Conservation (phyloP, 2,113 vertebrate genomes). For the Oxygymnocypris stewartii region DNA sequence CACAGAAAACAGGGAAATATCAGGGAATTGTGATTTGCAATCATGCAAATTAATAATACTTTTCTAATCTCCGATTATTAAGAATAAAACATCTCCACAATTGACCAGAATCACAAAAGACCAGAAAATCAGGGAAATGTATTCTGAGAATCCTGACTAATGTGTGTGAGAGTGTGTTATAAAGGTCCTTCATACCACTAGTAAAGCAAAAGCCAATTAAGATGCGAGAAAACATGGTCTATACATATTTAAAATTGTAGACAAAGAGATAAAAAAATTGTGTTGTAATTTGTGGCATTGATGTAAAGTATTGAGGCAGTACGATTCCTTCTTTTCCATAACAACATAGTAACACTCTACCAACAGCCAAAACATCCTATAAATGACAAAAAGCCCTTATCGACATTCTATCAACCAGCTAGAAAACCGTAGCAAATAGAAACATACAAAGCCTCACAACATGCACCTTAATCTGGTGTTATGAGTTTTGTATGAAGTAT, state of each 20-base stretch:
- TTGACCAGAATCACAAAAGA: neutral
- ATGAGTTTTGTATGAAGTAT: neutral
- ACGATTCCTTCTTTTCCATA: neutral
- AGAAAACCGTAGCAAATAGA: neutral
- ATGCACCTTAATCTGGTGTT: neutral
- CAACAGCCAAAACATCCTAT: neutral
- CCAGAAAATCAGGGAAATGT: neutral
- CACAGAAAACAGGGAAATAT: neutral
- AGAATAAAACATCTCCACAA: neutral
- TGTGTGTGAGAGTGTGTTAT: neutral
- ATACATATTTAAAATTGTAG: neutral
- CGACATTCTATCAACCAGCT: neutral
- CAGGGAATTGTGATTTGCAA: conserved; percentile 5
- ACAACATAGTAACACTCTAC: neutral
- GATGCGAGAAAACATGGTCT: neutral
- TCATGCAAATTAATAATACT: neutral
- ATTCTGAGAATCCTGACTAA: neutral
- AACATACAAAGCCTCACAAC: neutral
- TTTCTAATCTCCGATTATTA: neutral
- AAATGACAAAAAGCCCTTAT: neutral
- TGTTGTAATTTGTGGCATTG: neutral
- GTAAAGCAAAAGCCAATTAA: neutral
- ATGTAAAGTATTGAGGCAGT: neutral
- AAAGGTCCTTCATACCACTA: neutral
- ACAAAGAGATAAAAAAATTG: neutral